A percentile compares a stretch with the other conserved stretches of the same genome.
Conservation (phyloP, 1,140 invertebrate genomes). For the Laodelphax striatellus region DNA sequence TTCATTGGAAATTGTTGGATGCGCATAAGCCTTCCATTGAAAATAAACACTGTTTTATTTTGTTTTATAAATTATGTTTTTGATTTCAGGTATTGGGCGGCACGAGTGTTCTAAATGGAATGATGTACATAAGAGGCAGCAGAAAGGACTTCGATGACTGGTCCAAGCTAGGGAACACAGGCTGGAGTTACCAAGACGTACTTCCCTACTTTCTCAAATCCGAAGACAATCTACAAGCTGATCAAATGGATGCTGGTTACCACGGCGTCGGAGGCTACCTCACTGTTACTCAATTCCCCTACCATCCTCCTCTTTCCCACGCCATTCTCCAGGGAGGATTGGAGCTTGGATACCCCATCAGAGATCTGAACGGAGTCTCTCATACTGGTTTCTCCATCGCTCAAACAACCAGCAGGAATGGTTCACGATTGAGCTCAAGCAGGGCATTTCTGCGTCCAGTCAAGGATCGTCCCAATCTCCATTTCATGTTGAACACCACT, state of each 20-base stretch:
- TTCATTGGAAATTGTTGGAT: too few species aligned
- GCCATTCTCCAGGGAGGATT: constrained; percentile 73
- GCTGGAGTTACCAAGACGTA: constrained; percentile 84
- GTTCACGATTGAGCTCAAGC: constrained; percentile 63
- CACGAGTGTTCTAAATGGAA: constrained; percentile 89
- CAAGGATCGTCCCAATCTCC: constrained; percentile 55
- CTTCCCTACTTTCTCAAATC: constrained; percentile 79
- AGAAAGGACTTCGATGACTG: constrained; percentile 83
- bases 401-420: constrained; percentile 79
- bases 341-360: constrained; percentile 64
- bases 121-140: constrained; percentile 93
- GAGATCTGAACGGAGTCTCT: constrained; percentile 73
- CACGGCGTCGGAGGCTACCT: constrained; percentile 65
- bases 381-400: constrained; percentile 72
- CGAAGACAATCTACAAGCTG: constrained; percentile 64
- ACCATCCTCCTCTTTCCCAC: constrained; percentile 70
- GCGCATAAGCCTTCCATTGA: too few species aligned
- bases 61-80: too few species aligned
- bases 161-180: constrained; percentile 71
- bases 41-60: not conserved
- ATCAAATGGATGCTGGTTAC: constrained; percentile 59
- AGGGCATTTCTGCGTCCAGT: constrained; percentile 61
- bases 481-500: constrained; percentile 63
- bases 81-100: constrained; percentile 64
- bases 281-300: constrained; percentile 71